These are phyloP conservation scores for Smittia sp. DNA, from an alignment of 2,888 invertebrate genomes.

Conservation along the genomic window DNA sequence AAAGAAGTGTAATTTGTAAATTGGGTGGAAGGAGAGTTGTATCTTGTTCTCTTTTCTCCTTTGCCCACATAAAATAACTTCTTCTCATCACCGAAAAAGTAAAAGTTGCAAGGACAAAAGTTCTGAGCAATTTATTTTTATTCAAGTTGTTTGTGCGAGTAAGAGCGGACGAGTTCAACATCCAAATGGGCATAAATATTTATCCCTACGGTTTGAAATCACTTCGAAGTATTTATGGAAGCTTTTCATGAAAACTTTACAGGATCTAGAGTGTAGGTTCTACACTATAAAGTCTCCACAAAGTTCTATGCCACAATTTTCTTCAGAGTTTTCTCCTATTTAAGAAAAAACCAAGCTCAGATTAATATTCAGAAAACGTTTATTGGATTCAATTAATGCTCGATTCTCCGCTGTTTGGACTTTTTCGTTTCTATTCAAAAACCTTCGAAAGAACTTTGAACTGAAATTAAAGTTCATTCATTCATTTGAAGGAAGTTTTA, in stretches of 20 bases:
- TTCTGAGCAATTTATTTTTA: slow-evolving; percentile 37
- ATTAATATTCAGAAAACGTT: too few species aligned
- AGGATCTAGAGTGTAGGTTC: too few species aligned
- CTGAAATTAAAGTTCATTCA: not conserved
- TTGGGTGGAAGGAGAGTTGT: slow-evolving; percentile 19
- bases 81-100: slow-evolving; percentile 7
- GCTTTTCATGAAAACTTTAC: not conserved
- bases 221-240: too few species aligned
- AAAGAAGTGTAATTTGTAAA: slow-evolving; percentile 41
- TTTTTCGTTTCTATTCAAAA: too few species aligned
- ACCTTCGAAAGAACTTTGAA: not conserved
- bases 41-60: not conserved
- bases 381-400: too few species aligned
- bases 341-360: too few species aligned
- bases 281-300: too few species aligned
- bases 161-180: not conserved
- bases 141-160: not conserved
- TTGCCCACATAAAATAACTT: slow-evolving; percentile 17
- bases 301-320: too few species aligned
- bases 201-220: too few species aligned
- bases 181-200: slow-evolving; percentile 27
- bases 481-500: too few species aligned
- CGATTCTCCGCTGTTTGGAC: too few species aligned
- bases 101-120: slow-evolving; percentile 23
- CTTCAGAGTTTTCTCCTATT: too few species aligned